Conservation (phyloP, 2,113 vertebrate genomes). For the Chloebia gouldiae region DNA sequence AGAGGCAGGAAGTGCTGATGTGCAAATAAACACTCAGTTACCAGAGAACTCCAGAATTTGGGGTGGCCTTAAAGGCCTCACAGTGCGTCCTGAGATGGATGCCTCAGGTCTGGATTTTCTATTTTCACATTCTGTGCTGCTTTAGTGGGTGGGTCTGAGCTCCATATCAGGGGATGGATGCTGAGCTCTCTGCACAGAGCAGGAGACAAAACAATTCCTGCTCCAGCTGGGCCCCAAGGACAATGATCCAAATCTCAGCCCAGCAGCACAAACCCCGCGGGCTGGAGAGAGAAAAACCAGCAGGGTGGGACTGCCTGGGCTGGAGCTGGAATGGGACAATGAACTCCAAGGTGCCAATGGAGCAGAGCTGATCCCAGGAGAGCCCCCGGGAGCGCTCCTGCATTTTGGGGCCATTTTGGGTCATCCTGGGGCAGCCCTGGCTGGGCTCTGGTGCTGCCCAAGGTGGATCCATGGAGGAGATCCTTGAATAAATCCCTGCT, state of each 20-base stretch:
- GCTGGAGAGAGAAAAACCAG: neutral
- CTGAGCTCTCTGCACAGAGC: neutral
- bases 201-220: neutral
- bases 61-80: neutral
- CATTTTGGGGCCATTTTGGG: too few species aligned
- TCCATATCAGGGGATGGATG: accelerated
- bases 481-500: neutral
- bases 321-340: too few species aligned
- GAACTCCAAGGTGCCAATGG: too few species aligned
- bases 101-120: neutral
- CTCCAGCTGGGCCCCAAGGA: neutral
- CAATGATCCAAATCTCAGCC: neutral
- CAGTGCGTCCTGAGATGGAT: neutral
- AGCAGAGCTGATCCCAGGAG: too few species aligned
- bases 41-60: neutral
- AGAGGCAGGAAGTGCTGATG: neutral
- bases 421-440: too few species aligned
- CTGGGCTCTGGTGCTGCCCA: too few species aligned
- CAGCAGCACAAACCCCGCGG: neutral
- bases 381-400: too few species aligned
- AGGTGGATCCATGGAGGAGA: neutral
- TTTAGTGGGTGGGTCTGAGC: neutral
- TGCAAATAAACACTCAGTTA: neutral
- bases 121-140: neutral
- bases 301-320: too few species aligned